Evolutionary conservation across 2,888 invertebrate genomes (phyloP), one percentile per base, ranked within the genome.

Genomic region (Epistrophe eligans): DNA sequence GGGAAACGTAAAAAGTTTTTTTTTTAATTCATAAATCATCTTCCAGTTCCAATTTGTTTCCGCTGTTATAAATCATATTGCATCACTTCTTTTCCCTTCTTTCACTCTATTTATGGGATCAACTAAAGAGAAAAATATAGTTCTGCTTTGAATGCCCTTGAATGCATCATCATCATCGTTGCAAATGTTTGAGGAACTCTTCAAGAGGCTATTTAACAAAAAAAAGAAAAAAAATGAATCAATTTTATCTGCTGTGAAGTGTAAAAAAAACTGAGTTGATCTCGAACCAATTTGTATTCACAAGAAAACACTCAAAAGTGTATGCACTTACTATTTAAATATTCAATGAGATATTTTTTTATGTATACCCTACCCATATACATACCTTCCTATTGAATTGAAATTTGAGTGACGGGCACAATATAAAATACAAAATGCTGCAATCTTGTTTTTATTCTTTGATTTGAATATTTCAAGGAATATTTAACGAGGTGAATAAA

Each of bases 191-290:
- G 28, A 73, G 43, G n/a, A 38, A 67, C 15, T 35, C 28, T 17
- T 66, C 38, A 60, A 83, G 73, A 52, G 67, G 67, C 45, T 55
- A 72, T 73, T 72, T 50, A 19, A n/a, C n/a, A n/a, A n/a, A 24
- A 24, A 24, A 2, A 24, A 66, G 35, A 45, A 57, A 71, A 72
- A 71, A 73, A 60, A 1, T 35, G 38, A 77, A 66, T 83, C 73
- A 83, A 74, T 70, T 74, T 43, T 40, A 38, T 67, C 40, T 74
- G 38, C 28, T 67, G 58, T 50, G 45, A 40, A 72, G 32, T 52
- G 66, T n/a, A 52, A 38, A 52, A 45, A 45, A 62, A 38, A 62
- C 7, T 17, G n/a, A 58, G 35, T 50, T 67, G 35, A 13, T 35
- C 13, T 35, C 13, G 19, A 74, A 74, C 38, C 55, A 62, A 70